Percentiles rank a stretch among this genome's conserved stretches.
phyloP scores from a whole-genome alignment of 2,888 invertebrate genomes.

The Phaonia tiefii region DNA sequence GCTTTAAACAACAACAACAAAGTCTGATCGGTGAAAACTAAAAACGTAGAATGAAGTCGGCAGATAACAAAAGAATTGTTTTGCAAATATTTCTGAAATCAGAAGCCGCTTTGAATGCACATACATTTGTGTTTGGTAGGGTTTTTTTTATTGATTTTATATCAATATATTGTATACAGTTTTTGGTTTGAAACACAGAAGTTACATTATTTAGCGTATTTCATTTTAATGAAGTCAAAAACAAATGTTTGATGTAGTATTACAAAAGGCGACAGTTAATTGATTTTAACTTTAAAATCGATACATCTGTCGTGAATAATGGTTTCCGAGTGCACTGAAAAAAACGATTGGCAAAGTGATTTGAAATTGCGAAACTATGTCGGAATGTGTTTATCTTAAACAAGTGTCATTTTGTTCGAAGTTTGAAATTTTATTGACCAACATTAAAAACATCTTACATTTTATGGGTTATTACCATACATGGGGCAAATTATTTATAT shows the following conservation, averaged over 20 bases:
- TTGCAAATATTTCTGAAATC: conserved; percentile 58
- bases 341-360: too few species aligned
- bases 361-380: too few species aligned
- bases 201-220: background rate
- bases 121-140: background rate
- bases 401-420: too few species aligned
- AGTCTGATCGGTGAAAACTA: background rate
- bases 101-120: background rate
- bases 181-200: background rate
- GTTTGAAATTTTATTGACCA: too few species aligned
- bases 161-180: background rate
- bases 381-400: too few species aligned
- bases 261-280: background rate
- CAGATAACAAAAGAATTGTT: conserved; percentile 63
- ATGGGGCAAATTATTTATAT: too few species aligned
- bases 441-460: too few species aligned
- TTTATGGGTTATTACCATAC: too few species aligned
- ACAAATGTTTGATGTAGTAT: background rate
- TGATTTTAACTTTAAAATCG: too few species aligned
- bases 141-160: conserved; percentile 1
- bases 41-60: conserved; percentile 29
- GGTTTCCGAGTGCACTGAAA: too few species aligned
- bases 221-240: background rate
- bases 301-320: too few species aligned
- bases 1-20: too few species aligned